Percentiles rank a stretch among this genome's conserved stretches.
Conservation (phyloP, 2,113 vertebrate species). For the western clawed frog (Xenopus tropicalis) region UCB_Xtro_10.0 CM004451.2:82394501-82395000, state of each 20-base stretch:
- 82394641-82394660: neutral
- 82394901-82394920: neutral
- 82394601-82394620: too few relatives aligned
- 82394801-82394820: neutral
- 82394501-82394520: too few relatives aligned
- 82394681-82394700: neutral
- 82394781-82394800: conserved; percentile 7
- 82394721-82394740: neutral
- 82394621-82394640: neutral
- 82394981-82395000: too few relatives aligned
- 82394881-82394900: neutral
- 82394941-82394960: too few relatives aligned
- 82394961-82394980: too few relatives aligned
- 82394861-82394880: neutral
- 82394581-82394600: too few relatives aligned
- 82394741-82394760: neutral
- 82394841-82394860: neutral
- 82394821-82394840: conserved; percentile 18
- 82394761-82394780: neutral
- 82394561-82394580: too few relatives aligned
- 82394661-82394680: neutral
- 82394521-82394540: too few relatives aligned
- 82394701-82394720: neutral
- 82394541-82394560: too few relatives aligned
- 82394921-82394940: too few relatives aligned